Base-by-base conservation (phyloP, 2,113 vertebrate genomes). In the Gasterosteus aculeatus region DNA sequence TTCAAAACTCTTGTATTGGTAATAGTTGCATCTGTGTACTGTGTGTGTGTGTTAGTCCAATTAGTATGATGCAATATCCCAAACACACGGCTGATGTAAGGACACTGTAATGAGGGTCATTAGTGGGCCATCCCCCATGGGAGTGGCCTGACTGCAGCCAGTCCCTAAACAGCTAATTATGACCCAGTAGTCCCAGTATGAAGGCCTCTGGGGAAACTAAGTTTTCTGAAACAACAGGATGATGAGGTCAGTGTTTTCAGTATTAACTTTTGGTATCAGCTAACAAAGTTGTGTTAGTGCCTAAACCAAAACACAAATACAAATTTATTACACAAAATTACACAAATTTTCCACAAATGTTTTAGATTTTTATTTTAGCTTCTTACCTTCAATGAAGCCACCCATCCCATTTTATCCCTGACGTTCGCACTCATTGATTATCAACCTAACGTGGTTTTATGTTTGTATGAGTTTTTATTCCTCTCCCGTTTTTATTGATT, bases 71-170 rank as follows among this genome's bases (percentile, higher is more conserved):
- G 56, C 56, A 31, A 57, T 57, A 5, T 57, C n/a, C 14, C 19
- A 41, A 41, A 39, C 11, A 39, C 38, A 26, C 60, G 26, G 60
- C 60, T 62, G 38, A 62, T 61, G 59, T 39, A 61, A 61, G 35
- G 35, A 14, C 14, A 62, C 60, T 42, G 60, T 42, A 62, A 26
- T 42, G n/a, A 22, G n/a, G 7, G 39, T 62, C 38, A 62, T 62
- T 62, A 62, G n/a, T 22, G 12, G 10, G 59, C 35, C 35, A n/a
- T 12, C 22, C 22, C 49, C 53, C 60, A 26, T 22, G 60, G 38
- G 60, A 39, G 35, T 1, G 35, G 60, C 60, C 41, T 65, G 63
- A 64, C 8, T 64, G 4, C 61, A 64, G 46, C 41, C 61, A 64
- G 14, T 29, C 22, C 15, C n/a, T 7, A 62, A 62, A 41, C 31